These are phyloP conservation scores for Heterocephalus glaber DNA, from an alignment of 2,113 vertebrate species.

Conservation along the genomic window DNA sequence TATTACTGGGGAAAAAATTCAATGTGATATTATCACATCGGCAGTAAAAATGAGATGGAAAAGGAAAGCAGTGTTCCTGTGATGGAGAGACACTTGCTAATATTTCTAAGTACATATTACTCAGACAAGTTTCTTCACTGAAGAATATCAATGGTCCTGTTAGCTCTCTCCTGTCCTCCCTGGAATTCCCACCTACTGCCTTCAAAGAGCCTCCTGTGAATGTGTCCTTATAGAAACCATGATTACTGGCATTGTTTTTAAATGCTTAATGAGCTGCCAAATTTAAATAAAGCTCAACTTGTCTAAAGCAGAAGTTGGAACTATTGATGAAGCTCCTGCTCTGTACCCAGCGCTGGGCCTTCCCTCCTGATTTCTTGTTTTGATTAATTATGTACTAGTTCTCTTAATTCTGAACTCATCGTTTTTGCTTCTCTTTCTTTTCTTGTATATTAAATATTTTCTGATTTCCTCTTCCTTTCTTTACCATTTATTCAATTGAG, in stretches of 20 bases:
- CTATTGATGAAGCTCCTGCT: not conserved
- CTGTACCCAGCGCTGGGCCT: not conserved
- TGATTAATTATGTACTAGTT: conserved; percentile 10
- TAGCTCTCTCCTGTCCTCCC: not conserved
- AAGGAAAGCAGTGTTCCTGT: not conserved
- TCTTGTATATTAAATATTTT: not conserved
- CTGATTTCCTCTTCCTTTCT: not conserved
- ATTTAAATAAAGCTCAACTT: conserved; percentile 37
- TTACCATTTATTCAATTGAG: not conserved
- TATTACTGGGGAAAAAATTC: not conserved
- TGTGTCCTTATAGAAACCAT: not conserved
- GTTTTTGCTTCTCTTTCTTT: not conserved
- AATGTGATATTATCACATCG: not conserved
- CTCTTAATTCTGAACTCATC: not conserved
- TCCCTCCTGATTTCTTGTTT: conserved; percentile 18
- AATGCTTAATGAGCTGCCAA: conserved; percentile 27
- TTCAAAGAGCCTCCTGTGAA: not conserved
- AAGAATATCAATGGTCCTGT: not conserved
- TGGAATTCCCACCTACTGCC: not conserved
- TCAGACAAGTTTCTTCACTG: not conserved
- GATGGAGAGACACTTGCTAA: not conserved
- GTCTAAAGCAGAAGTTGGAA: not conserved
- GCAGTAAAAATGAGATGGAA: conserved; percentile 26
- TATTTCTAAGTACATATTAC: not conserved
- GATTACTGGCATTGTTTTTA: not conserved